Conservation (phyloP, 1,140 invertebrate genomes). For the Lysiphlebus fabarum region DNA sequence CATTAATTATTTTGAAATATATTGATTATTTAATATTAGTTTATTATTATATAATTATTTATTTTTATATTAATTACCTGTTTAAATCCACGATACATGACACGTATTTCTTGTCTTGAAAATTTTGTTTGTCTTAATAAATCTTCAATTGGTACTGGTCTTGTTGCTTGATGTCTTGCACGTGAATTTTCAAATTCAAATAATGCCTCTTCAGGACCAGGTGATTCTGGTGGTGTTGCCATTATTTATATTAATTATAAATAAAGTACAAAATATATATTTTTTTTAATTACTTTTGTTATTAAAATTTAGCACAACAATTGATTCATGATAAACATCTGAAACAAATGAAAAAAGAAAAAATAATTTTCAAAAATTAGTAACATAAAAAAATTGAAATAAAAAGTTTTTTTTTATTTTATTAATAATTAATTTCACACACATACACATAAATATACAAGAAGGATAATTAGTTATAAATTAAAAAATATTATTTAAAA, state of each 20-base stretch:
- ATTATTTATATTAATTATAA: slow-evolving; percentile 48
- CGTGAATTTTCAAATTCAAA: slow-evolving; percentile 75
- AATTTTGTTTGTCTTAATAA: slow-evolving; percentile 91
- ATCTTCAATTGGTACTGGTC: slow-evolving; percentile 87
- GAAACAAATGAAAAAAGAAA: too few relatives aligned
- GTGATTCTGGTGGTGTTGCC: slow-evolving; percentile 80
- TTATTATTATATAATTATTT: too few relatives aligned
- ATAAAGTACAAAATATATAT: neutral
- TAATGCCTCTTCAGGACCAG: slow-evolving; percentile 73
- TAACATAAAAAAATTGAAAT: too few relatives aligned
- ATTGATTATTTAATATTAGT: too few relatives aligned
- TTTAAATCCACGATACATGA: slow-evolving; percentile 96
- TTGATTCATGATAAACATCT: neutral
- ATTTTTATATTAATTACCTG: slow-evolving; percentile 69
- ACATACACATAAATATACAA: neutral
- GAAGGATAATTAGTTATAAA: slow-evolving; percentile 3
- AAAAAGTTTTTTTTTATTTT: too few relatives aligned
- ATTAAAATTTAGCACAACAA: neutral
- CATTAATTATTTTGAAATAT: too few relatives aligned
- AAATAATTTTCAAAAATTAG: too few relatives aligned
- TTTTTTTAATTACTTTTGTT: neutral
- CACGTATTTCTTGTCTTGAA: slow-evolving; percentile 88
- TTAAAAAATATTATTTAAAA: slow-evolving; percentile 3
- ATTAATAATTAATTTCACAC: too few relatives aligned
- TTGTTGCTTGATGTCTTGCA: slow-evolving; percentile 68